Evolutionary conservation across 2,888 invertebrate species (phyloP), one percentile per base, ranked within the genome.

Genomic region (Geotrupes spiniger): DNA sequence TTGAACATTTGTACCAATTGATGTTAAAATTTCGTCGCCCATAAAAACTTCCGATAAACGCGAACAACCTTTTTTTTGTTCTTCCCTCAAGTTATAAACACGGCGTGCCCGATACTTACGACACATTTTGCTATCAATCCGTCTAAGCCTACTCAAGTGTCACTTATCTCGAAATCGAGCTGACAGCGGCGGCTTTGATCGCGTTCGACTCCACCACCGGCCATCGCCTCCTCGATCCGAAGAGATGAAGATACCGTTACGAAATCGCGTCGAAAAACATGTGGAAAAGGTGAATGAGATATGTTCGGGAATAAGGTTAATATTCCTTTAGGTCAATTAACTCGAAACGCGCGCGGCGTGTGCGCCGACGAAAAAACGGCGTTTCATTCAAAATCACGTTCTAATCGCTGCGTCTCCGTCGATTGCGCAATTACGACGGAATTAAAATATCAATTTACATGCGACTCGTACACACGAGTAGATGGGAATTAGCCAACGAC

Each of bases 61-160:
- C n/a, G n/a, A n/a, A n/a, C n/a, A n/a, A n/a, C n/a, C n/a, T n/a
- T n/a, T n/a, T n/a, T n/a, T n/a, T n/a, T n/a, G n/a, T n/a, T n/a
- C n/a, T n/a, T n/a, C n/a, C n/a, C n/a, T n/a, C n/a, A n/a, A 21
- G 6, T 21, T 21, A 21, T 21, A 21, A 21, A 21, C 40, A 27
- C 48, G 27, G 51, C 52, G 43, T 53, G n/a, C n/a, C n/a, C n/a
- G 58, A 55, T 55, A 55, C 54, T 55, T 57, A 59, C 57, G 54
- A 52, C 55, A 54, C 59, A 56, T 58, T 60, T 59, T 58, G 55
- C 58, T 59, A 61, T 61, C 61, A 59, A 59, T 58, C 60, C 56
- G 58, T 61, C 58, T 54, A 58, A 56, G 53, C 52, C 52, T 46
- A 53, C 53, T 59, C 59, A 56, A 54, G 54, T 57, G 61, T 59